Evolutionary conservation across 2,797 vertebrate species (phyloP).

Genomic region (Geotrypetes seraphini): DNA sequence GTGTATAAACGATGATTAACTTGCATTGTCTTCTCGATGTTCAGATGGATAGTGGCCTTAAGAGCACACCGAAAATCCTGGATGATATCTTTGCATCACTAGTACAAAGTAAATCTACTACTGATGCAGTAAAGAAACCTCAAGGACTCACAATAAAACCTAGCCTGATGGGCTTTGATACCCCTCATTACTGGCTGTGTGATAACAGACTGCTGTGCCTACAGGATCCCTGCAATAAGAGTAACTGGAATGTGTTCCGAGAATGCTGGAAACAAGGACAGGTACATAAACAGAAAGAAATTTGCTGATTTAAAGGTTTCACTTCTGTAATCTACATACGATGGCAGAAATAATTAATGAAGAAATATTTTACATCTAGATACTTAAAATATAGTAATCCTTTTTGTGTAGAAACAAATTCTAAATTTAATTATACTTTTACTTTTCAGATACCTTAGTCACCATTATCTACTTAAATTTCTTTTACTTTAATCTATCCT

Average conservation of each 20-base stretch:
- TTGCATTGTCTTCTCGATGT: not conserved
- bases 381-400: too few relatives aligned
- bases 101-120: conserved; percentile 52
- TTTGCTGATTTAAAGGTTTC: too few relatives aligned
- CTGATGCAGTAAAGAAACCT: conserved; percentile 44
- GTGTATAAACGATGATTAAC: too few relatives aligned
- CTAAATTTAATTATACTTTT: too few relatives aligned
- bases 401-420: too few relatives aligned
- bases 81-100: conserved; percentile 69
- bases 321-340: too few relatives aligned
- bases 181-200: conserved; percentile 62
- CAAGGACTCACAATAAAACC: conserved; percentile 58
- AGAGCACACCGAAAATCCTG: conserved; percentile 61
- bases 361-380: too few relatives aligned
- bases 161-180: conserved; percentile 59
- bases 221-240: conserved; percentile 62
- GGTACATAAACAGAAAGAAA: conserved; percentile 30
- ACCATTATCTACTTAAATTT: too few relatives aligned
- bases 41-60: conserved; percentile 56
- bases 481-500: too few relatives aligned
- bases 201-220: conserved; percentile 60
- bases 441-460: too few relatives aligned
- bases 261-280: conserved; percentile 73
- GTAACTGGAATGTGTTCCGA: conserved; percentile 66
- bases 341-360: not conserved